Evolutionary conservation across 2,797 vertebrate genomes (phyloP), one percentile per base, ranked within the genome.

Genomic region (Ceryle rudis): DNA sequence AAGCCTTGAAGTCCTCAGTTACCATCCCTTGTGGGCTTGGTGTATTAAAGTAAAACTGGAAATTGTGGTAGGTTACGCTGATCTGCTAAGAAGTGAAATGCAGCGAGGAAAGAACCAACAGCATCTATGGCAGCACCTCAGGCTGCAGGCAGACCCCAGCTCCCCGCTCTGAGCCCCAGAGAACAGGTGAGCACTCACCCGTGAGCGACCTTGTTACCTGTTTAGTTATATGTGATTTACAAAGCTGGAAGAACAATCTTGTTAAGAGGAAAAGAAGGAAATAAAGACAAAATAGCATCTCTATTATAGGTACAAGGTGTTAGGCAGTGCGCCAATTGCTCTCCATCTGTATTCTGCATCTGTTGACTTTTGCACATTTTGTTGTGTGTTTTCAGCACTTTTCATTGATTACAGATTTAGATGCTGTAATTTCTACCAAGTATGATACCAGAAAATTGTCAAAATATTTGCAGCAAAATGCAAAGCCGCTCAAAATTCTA

Each of bases 201-300:
- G 33, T 0, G 0, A 80, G 26, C 9, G 23, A 65, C 23, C 41
- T 83, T 54, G 17, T 11, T 54, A 64, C 18, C 35, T 7, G 4
- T 72, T 77, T 74, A 49, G 49, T 91, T 87, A 60, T 29, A 31
- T 0, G 2, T 81, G 81, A 91, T 91, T 96, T 91, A 85, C 33
- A 78, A 85, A 94, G 52, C 67, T 65, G 75, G 37, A 81, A 87
- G 75, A 93, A 37, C 81, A 70, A 90, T 85, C 90, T 94, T 47
- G 62, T 95, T 94, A 94, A 91, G 81, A 87, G 61, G 23, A 80
- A 80, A 93, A 65, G 60, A 92, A 87, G 52, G 84, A 92, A 94
- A 93, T 89, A 87, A 93, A 92, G 60, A 81, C 74, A 82, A 89
- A 94, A 77, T 80, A 93, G 84, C 81, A 94, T 81, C 75, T 83